These are phyloP conservation scores for Momotus momota DNA, from an alignment of 2,797 vertebrate genomes.

Conservation along the genomic window DNA sequence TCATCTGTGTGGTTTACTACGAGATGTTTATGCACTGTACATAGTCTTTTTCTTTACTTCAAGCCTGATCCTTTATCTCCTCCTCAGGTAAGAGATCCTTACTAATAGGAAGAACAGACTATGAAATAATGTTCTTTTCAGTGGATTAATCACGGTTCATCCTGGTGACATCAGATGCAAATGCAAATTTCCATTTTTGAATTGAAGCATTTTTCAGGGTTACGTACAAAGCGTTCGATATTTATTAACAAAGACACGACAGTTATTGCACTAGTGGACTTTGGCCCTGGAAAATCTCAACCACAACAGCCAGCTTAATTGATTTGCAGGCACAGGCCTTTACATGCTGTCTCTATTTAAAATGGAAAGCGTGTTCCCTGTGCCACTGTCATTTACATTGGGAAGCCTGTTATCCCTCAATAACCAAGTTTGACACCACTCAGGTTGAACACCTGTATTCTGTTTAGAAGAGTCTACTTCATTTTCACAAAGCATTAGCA, in stretches of 20 bases:
- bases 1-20: background rate
- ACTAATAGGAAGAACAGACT: background rate
- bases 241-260: slow-evolving; percentile 16
- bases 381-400: slow-evolving; percentile 17
- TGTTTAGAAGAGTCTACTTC: slow-evolving; percentile 18
- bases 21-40: background rate
- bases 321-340: background rate
- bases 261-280: background rate
- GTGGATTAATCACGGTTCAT: background rate
- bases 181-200: background rate
- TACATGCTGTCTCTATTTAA: background rate
- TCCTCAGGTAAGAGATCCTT: background rate
- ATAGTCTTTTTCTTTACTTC: background rate
- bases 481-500: slow-evolving; percentile 62
- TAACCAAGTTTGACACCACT: slow-evolving; percentile 43
- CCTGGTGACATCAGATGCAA: background rate
- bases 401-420: background rate
- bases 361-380: background rate
- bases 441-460: slow-evolving; percentile 57
- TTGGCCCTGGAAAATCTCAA: background rate
- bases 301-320: background rate
- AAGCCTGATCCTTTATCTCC: background rate
- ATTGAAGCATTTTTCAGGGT: background rate
- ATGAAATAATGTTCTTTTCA: background rate
- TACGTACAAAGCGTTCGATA: background rate